Percentiles rank a stretch among this genome's conserved stretches.
Evolutionary conservation across 2,888 invertebrate species (phyloP).

Genomic region (Notodonta dromedarius): DNA sequence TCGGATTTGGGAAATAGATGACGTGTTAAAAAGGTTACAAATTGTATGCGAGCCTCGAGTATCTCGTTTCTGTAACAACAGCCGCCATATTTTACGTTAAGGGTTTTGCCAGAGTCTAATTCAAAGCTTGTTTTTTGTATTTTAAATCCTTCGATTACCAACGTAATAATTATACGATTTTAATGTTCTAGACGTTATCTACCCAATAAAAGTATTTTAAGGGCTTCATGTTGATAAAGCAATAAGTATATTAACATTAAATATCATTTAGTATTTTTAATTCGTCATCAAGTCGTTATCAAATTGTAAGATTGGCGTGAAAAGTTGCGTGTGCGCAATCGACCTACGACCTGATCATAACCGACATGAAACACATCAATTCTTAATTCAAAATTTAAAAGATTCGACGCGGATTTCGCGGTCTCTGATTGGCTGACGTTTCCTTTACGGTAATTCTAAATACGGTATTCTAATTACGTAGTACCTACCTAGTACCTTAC

Average conservation of each 20-base stretch:
- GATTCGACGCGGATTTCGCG: slow-evolving; percentile 29
- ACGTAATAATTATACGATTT: slow-evolving; percentile 3
- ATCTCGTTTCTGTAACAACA: slow-evolving; percentile 58
- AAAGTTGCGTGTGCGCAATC: slow-evolving; percentile 2
- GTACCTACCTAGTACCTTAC: no score
- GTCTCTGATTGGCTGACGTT: slow-evolving; percentile 32
- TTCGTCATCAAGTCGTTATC: background rate
- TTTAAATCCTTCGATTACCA: background rate
- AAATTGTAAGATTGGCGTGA: background rate
- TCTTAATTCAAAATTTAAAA: slow-evolving; percentile 33
- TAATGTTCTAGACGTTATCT: background rate
- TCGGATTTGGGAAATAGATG: slow-evolving; percentile 75
- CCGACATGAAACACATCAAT: slow-evolving; percentile 9
- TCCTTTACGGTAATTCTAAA: slow-evolving; percentile 24
- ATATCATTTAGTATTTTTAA: background rate
- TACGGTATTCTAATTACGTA: slow-evolving; percentile 31
- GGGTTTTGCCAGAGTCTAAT: slow-evolving; percentile 4
- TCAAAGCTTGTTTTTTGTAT: background rate
- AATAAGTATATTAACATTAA: no score
- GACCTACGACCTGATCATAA: background rate
- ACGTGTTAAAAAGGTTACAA: slow-evolving; percentile 82
- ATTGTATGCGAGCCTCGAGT: slow-evolving; percentile 55
- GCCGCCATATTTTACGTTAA: slow-evolving; percentile 63
- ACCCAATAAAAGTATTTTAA: background rate
- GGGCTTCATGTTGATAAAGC: background rate